A percentile compares a stretch with the other conserved stretches of the same genome.
Conservation (phyloP, 2,888 invertebrate genomes). For the Geophilus truncorum region DNA sequence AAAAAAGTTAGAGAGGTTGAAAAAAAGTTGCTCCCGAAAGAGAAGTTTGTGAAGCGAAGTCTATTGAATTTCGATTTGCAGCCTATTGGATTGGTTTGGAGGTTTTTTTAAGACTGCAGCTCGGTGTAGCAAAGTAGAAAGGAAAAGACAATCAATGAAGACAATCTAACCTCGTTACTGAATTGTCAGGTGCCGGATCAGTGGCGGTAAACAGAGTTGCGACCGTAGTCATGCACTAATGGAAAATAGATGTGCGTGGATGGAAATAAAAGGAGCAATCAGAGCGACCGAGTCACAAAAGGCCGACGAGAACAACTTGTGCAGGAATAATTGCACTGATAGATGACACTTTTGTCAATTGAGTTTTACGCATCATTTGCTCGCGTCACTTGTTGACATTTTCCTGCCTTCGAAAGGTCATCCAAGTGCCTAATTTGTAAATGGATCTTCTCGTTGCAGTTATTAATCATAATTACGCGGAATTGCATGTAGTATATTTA, state of each 20-base stretch:
- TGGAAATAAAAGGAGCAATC: background rate
- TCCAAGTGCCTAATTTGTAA: background rate
- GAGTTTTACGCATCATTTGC: background rate
- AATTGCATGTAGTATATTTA: background rate
- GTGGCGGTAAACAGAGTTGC: background rate
- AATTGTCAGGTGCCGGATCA: background rate
- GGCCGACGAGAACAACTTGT: background rate
- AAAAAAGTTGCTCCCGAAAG: background rate
- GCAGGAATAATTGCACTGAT: background rate
- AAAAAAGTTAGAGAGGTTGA: background rate
- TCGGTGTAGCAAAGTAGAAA: background rate
- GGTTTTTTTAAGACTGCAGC: background rate
- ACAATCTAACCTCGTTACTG: background rate
- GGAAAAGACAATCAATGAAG: background rate
- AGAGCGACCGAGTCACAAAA: background rate
- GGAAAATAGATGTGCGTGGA: background rate
- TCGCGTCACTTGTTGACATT: background rate
- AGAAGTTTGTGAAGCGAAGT: background rate
- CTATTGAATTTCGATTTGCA: background rate
- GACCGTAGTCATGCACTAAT: background rate
- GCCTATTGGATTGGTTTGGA: background rate
- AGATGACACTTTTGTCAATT: background rate
- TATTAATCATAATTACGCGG: background rate
- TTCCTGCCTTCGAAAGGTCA: background rate
- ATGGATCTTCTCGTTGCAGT: background rate